A percentile compares a stretch with the other conserved stretches of the same genome.
These are phyloP conservation scores for Watsonalla cultraria DNA, from an alignment of 2,888 invertebrate genomes.

Conservation along the genomic window DNA sequence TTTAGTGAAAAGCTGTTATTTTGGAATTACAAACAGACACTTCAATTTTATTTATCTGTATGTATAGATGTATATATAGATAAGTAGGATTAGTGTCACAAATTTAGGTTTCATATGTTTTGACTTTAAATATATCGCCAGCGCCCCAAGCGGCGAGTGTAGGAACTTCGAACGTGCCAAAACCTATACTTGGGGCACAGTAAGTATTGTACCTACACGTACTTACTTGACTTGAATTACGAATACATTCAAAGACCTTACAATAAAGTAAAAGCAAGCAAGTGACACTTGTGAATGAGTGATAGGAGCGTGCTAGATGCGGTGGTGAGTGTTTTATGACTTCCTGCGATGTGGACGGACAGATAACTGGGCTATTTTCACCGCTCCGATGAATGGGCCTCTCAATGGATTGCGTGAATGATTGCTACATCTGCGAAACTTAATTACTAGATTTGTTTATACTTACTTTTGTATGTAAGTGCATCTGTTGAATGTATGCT, in stretches of 20 bases:
- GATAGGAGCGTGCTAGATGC: constrained; percentile 35
- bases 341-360: constrained; percentile 51
- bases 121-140: too few species aligned
- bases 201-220: neutral
- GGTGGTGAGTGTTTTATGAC: constrained; percentile 63
- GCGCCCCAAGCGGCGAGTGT: too few species aligned
- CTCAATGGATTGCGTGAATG: constrained; percentile 53
- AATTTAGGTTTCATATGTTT: too few species aligned
- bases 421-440: constrained; percentile 31
- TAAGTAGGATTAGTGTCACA: too few species aligned
- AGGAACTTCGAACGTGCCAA: too few species aligned
- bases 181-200: too few species aligned
- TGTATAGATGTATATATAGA: too few species aligned
- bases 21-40: too few species aligned
- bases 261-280: constrained; percentile 42
- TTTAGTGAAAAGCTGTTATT: too few species aligned
- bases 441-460: constrained; percentile 16
- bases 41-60: too few species aligned
- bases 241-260: constrained; percentile 10
- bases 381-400: constrained; percentile 41
- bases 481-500: constrained; percentile 9
- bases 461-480: neutral
- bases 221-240: neutral
- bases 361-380: constrained; percentile 63
- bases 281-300: constrained; percentile 44